Evolutionary conservation across 2,888 invertebrate genomes (phyloP).

Genomic region (Cepaea hortensis): DNA sequence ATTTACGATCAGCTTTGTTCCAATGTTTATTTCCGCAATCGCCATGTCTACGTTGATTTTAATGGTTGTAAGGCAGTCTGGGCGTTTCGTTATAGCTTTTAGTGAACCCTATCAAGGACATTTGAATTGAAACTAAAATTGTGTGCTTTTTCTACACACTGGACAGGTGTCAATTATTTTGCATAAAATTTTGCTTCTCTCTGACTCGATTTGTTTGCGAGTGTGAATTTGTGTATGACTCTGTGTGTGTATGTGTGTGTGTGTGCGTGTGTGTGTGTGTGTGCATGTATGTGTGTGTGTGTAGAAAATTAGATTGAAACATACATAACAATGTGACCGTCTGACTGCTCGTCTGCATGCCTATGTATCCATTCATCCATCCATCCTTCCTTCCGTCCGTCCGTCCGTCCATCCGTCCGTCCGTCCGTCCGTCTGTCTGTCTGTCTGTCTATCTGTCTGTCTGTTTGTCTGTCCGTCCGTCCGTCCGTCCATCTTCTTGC

Average conservation of each 20-base stretch:
- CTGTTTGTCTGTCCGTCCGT: not conserved
- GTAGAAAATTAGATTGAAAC: too few species aligned
- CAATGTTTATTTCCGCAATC: not conserved
- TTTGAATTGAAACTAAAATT: not conserved
- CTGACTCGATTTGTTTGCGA: not conserved
- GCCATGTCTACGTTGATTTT: not conserved
- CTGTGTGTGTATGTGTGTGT: too few species aligned
- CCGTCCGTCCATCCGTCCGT: slow-evolving; percentile 29
- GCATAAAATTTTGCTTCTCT: not conserved
- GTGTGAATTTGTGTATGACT: too few species aligned
- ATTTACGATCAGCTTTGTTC: slow-evolving; percentile 14
- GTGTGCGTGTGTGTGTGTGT: too few species aligned
- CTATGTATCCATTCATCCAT: slow-evolving; percentile 8
- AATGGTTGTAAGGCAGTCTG: too few species aligned
- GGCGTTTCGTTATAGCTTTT: too few species aligned
- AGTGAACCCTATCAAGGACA: too few species aligned
- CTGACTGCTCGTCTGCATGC: not conserved
- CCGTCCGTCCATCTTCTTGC: slow-evolving; percentile 1
- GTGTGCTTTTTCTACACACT: too few species aligned
- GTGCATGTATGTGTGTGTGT: too few species aligned
- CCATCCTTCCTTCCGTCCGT: slow-evolving; percentile 25
- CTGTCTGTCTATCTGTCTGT: slow-evolving; percentile 46
- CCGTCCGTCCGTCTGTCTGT: too few species aligned
- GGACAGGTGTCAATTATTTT: too few species aligned
- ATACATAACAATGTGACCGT: too few species aligned